Percentiles rank a stretch among this genome's conserved stretches.
phyloP scores from a whole-genome alignment of 2,797 vertebrate genomes.

The Enteromius radiatus region DNA sequence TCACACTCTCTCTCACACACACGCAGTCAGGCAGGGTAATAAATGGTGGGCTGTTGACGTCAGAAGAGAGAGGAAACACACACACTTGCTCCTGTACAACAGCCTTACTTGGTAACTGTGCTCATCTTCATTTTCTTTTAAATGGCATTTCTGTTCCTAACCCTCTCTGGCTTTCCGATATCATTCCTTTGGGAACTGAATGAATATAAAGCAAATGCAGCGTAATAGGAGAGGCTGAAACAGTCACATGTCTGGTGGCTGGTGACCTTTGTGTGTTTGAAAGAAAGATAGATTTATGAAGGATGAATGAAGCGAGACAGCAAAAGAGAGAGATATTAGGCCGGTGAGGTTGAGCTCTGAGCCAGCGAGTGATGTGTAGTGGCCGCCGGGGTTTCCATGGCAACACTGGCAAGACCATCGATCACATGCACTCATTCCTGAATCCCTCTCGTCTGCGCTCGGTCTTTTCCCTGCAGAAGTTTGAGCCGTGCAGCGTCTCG shows the following conservation, averaged over 20 bases:
- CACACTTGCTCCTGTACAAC: neutral
- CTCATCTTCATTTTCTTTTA: constrained; percentile 7
- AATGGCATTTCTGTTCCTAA: neutral
- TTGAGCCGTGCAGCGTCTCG: constrained; percentile 2
- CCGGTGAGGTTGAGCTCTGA: constrained; percentile 21
- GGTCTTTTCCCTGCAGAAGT: constrained; percentile 3
- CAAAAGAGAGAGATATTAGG: constrained; percentile 16
- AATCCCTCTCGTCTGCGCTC: constrained; percentile 15
- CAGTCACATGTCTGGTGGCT: constrained; percentile 12
- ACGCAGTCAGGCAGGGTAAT: constrained; percentile 33
- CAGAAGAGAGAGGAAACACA: constrained; percentile 33
- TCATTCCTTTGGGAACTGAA: constrained; percentile 11
- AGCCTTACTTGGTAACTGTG: neutral
- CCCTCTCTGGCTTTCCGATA: neutral
- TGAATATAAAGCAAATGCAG: neutral
- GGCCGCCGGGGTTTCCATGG: constrained; percentile 63
- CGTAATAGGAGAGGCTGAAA: constrained; percentile 5
- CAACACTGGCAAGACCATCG: constrained; percentile 62
- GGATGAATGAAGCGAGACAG: constrained; percentile 18
- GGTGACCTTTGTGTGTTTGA: constrained; percentile 23
- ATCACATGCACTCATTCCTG: constrained; percentile 43
- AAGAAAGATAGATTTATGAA: constrained; percentile 27
- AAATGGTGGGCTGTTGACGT: constrained; percentile 39
- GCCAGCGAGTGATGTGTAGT: constrained; percentile 41
- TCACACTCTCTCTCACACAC: neutral